Evolutionary conservation across 2,113 vertebrate species (phyloP), one percentile per base, ranked within the genome.

Genomic region (Hymenochirus boettgeri): DNA sequence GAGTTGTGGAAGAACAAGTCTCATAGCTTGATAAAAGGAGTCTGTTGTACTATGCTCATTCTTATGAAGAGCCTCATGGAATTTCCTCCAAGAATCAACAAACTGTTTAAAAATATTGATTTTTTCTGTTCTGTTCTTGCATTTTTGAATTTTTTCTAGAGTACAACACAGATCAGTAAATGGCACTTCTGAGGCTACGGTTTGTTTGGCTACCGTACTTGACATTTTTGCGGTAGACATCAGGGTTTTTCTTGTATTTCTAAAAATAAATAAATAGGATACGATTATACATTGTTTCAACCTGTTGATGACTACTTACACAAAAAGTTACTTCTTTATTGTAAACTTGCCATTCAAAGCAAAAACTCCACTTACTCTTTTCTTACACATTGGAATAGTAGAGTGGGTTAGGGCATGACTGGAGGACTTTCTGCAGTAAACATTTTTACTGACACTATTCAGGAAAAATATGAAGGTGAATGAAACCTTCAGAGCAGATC

Each of bases 1-100:
- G 35, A 94, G 61, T 3, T 92, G 77, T 0, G 96, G 96, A 18
- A 99, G 89, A 27, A 97, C 89, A 57, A 99, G 95, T 22, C 96
- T 89, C 90, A 99, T 93, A 1, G 96, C 92, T 17, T 92, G 89
- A 59, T 96, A 99, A 79, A 99, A 99, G 3, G 96, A 98, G 82
- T 99, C 96, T 3, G 80, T 80, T 8, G 92, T 87, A 0, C 83
- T 75, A 37, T 84, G 86, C 10, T 86, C 76, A 26, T 90, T 88
- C 63, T 92, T 86, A 82, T 99, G 93, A 75, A 99, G 89, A 1
- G 89, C 92, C 23, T 81, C 70, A 1, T 99, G 96, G 76, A 95
- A 99, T 4, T 83, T 83, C 60, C 96, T 91, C 96, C 96, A 99
- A 0, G 94, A 95, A 56, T 86, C 89, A 45, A 99, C 76, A 66